A percentile compares a stretch with the other conserved stretches of the same genome.
Conservation (phyloP, 2,888 invertebrate genomes). For the Chironomus riparius region DNA sequence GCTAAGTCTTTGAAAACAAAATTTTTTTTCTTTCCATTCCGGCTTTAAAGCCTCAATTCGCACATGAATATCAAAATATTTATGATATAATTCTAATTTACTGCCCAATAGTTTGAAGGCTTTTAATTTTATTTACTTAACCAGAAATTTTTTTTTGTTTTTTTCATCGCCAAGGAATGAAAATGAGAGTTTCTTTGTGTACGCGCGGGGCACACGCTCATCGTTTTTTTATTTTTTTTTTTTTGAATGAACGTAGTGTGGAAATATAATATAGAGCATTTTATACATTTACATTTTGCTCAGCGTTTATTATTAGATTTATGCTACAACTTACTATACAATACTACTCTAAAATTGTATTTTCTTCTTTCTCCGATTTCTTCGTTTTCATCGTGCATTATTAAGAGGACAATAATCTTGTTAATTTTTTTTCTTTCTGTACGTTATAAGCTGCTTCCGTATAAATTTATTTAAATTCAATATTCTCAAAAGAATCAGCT, state of each 20-base stretch:
- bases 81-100: no score
- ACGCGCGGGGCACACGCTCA: not conserved
- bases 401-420: not conserved
- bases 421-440: no score
- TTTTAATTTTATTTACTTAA: no score
- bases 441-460: no score
- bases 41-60: not conserved
- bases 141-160: no score
- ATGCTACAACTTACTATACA: not conserved
- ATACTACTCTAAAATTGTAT: no score
- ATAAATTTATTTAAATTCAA: no score
- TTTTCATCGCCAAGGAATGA: not conserved
- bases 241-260: not conserved
- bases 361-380: no score
- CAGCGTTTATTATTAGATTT: constrained; percentile 8
- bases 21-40: not conserved
- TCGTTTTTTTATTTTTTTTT: no score
- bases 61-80: no score
- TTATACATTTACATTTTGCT: not conserved
- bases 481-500: no score
- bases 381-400: not conserved
- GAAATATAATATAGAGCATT: not conserved
- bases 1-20: not conserved
- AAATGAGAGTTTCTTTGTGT: not conserved
- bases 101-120: no score